Evolutionary conservation across 2,113 vertebrate genomes (phyloP).

Genomic region (Myrmecophaga tridactyla): DNA sequence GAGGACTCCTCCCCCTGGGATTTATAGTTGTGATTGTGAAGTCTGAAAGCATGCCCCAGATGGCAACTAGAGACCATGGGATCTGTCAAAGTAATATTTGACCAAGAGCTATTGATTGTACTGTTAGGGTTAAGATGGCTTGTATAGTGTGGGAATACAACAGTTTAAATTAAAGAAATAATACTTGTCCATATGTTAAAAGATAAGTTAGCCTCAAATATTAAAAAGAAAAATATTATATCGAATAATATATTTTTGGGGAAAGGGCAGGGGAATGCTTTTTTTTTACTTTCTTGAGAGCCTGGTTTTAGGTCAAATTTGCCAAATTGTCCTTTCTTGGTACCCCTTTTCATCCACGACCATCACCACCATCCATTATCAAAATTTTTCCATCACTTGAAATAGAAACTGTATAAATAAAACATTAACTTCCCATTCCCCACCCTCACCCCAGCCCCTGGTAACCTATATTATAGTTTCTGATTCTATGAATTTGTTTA

Average conservation of each 20-base stretch:
- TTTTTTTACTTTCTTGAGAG: not conserved
- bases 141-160: no score
- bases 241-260: not conserved
- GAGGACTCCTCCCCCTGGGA: not conserved
- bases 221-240: not conserved
- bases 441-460: no score
- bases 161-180: no score
- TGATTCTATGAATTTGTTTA: no score
- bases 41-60: not conserved
- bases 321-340: not conserved
- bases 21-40: slow-evolving; percentile 22
- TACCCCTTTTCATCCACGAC: not conserved
- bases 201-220: not conserved
- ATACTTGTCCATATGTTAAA: not conserved
- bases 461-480: no score
- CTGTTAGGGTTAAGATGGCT: no score
- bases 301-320: not conserved
- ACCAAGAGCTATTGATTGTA: no score
- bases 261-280: not conserved
- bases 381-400: no score
- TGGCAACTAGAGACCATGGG: not conserved
- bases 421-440: no score
- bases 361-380: no score
- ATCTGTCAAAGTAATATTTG: not conserved
- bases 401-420: no score